These are phyloP conservation scores for Agrochola lota DNA, from an alignment of 2,888 invertebrate species.

Conservation along the genomic window DNA sequence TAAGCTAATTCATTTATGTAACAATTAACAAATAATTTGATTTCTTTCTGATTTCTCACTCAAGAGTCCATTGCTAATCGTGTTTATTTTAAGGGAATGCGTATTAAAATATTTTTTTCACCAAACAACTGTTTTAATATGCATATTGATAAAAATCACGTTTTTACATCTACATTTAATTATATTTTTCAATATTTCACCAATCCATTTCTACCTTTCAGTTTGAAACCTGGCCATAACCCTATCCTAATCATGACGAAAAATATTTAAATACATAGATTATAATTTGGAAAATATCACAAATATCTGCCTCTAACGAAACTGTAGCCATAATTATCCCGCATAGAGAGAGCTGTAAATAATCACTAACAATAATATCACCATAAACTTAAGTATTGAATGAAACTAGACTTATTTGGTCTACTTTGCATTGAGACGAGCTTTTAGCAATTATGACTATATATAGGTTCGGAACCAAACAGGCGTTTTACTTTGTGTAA, in stretches of 20 bases:
- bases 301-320: slow-evolving; percentile 46
- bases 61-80: background rate
- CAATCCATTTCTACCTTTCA: background rate
- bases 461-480: no score
- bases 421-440: no score
- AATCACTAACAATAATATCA: slow-evolving; percentile 58
- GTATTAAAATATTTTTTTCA: slow-evolving; percentile 16
- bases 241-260: slow-evolving; percentile 5
- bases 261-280: slow-evolving; percentile 28
- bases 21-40: slow-evolving; percentile 29
- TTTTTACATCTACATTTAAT: background rate
- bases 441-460: no score
- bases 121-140: slow-evolving; percentile 25
- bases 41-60: slow-evolving; percentile 23
- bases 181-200: background rate
- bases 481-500: no score
- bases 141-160: slow-evolving; percentile 17
- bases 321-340: slow-evolving; percentile 22
- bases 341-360: slow-evolving; percentile 43
- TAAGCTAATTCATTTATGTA: slow-evolving; percentile 19
- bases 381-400: slow-evolving; percentile 41
- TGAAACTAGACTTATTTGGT: slow-evolving; percentile 9
- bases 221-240: background rate
- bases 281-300: slow-evolving; percentile 52
- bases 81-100: slow-evolving; percentile 15